Evolutionary conservation across 2,113 vertebrate genomes (phyloP).

Genomic region (Lophochroa leadbeateri): DNA sequence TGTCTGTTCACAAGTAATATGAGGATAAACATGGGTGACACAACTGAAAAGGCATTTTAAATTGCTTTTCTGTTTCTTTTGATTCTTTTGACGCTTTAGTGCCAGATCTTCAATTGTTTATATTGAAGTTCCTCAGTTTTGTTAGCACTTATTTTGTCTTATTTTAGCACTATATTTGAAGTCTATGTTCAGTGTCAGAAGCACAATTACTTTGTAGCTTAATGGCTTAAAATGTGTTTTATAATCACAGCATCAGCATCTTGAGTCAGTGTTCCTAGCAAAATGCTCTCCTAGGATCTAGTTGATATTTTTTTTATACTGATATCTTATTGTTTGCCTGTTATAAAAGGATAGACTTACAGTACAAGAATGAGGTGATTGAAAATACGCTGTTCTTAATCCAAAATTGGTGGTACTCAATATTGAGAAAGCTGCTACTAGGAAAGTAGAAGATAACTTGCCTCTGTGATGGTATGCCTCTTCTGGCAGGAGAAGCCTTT

Average conservation of each 20-base stretch:
- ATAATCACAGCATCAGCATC: background rate
- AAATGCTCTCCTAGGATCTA: background rate
- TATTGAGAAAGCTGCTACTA: background rate
- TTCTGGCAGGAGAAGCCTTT: background rate
- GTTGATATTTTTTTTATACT: background rate
- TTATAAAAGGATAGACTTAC: background rate
- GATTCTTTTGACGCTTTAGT: background rate
- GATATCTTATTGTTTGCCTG: rapidly evolving
- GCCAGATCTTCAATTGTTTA: constrained; percentile 7
- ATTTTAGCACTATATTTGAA: background rate
- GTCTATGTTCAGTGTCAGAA: background rate
- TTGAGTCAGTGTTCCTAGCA: background rate
- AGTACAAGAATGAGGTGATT: background rate
- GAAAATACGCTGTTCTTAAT: background rate
- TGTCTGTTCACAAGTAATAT: constrained; percentile 2
- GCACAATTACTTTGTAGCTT: background rate
- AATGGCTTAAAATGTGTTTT: background rate
- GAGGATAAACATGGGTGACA: background rate
- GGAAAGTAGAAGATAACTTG: background rate
- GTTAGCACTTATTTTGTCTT: background rate
- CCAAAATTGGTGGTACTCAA: background rate
- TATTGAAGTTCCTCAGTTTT: background rate
- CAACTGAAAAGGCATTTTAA: constrained; percentile 2
- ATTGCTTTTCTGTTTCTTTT: constrained; percentile 12
- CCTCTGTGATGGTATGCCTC: background rate